Base-by-base conservation (phyloP, 1,140 invertebrate genomes). In the Nixonia krombeini region DNA sequence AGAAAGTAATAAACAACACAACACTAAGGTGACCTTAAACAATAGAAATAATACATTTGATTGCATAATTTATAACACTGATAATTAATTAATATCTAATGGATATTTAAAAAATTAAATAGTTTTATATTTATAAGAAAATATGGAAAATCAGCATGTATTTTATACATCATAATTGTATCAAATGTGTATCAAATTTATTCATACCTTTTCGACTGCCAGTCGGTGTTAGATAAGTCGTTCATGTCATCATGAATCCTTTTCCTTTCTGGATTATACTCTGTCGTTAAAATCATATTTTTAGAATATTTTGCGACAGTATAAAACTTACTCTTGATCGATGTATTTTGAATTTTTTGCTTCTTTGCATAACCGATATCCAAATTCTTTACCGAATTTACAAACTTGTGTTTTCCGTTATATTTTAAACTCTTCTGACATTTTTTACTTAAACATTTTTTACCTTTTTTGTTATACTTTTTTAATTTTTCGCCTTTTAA, bases 391-490 rank as follows among this genome's bases (percentile, higher is more conserved):
- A 31, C 55, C 16, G 38, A 29, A 12, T 55, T 17, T 40, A 55
- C 29, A 12, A 50, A 46, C 41, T 29, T 50, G 50, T 29, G 49
- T 56, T 51, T 56, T 46, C 46, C 40, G 50, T 16, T 64, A 64
- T 46, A 51, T 15, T 46, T 56, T 45, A 56, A 42, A n/a, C 40
- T 12, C 51, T 64, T 51, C 10, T 57, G 51, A 57, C 62, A 53
- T 49, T 59, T 59, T 47, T 50, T 57, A 55, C 31, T 66, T 49
- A 38, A 66, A 59, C 44, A 66, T 25, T 61, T 59, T 67, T 58
- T 61, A 67, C 64, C 64, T 67, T 67, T 67, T 67, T 67, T 67
- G 26, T 10, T n/a, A 52, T 56, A 52, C 28, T 67, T 67, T 56
- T 12, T 59, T 16, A 51, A 29, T 23, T 67, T 67, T 7, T 29